Conservation (phyloP, 2,888 invertebrate genomes). For the Gerris lacustris region DNA sequence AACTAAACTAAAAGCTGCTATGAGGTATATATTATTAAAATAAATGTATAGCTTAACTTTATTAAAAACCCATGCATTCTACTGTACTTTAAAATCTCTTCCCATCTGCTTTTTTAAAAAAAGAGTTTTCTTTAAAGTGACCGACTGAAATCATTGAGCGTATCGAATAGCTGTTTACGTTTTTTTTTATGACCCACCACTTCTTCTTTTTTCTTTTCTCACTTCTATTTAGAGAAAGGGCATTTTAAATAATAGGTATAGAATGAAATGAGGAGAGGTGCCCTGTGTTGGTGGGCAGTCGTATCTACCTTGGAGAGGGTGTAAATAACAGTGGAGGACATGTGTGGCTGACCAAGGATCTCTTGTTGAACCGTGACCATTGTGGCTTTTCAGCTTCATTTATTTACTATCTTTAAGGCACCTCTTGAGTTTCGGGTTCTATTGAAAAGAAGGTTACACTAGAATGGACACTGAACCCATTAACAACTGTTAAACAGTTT, state of each 20-base stretch:
- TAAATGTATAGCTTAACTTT: too few relatives aligned
- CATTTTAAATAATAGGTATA: neutral
- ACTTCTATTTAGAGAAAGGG: neutral
- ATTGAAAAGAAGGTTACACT: neutral
- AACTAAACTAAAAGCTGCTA: too few relatives aligned
- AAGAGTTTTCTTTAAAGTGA: too few relatives aligned
- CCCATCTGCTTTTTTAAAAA: too few relatives aligned
- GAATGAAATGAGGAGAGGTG: neutral
- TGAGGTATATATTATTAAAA: too few relatives aligned
- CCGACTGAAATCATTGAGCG: neutral
- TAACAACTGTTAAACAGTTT: too few relatives aligned
- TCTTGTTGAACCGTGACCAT: neutral
- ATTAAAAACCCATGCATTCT: too few relatives aligned
- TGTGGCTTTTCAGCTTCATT: conserved; percentile 3
- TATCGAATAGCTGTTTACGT: neutral
- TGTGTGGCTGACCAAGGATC: neutral
- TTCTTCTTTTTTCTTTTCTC: neutral
- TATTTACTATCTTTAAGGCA: neutral
- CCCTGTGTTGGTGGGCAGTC: too few relatives aligned
- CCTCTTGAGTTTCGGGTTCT: neutral
- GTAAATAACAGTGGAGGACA: neutral
- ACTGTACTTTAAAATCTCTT: too few relatives aligned
- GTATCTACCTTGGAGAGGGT: neutral
- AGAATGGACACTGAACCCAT: neutral
- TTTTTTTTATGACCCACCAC: neutral